These are phyloP conservation scores for Pica pica DNA, from an alignment of 2,113 vertebrate species.

Conservation along the genomic window DNA sequence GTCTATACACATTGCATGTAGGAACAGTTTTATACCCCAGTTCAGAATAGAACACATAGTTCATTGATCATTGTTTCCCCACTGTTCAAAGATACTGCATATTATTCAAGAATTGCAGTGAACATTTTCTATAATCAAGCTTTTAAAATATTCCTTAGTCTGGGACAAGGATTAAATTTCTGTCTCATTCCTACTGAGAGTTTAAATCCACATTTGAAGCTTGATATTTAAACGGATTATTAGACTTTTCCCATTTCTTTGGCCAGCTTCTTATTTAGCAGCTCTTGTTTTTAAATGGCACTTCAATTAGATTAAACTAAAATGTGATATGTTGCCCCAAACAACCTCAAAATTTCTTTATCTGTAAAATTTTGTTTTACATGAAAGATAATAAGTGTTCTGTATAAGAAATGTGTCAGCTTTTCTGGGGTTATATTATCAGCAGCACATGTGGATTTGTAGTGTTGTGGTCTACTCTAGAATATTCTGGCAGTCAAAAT, in stretches of 20 bases:
- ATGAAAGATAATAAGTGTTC: neutral
- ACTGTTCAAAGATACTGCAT: neutral
- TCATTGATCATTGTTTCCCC: neutral
- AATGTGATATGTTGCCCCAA: neutral
- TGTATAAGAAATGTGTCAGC: neutral
- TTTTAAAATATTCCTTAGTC: neutral
- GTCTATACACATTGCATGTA: neutral
- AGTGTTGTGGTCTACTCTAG: neutral
- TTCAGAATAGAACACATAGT: neutral
- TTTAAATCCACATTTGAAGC: neutral
- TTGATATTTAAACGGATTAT: neutral
- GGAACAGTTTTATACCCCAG: neutral
- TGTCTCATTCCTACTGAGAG: neutral
- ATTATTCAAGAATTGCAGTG: neutral
- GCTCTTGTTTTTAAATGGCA: neutral
- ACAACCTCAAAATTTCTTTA: neutral
- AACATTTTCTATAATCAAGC: neutral
- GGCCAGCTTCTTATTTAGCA: neutral
- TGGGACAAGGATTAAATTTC: neutral
- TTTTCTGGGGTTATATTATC: neutral
- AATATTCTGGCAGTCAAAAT: neutral
- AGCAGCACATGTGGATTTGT: neutral
- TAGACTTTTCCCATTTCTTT: neutral
- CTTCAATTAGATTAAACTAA: neutral
- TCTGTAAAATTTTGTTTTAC: neutral